Percentiles rank a stretch among this genome's conserved stretches.
Evolutionary conservation across 35 echinoderm and acorn worm genomes (phyloP).

Genomic region (Lytechinus pictus): DNA sequence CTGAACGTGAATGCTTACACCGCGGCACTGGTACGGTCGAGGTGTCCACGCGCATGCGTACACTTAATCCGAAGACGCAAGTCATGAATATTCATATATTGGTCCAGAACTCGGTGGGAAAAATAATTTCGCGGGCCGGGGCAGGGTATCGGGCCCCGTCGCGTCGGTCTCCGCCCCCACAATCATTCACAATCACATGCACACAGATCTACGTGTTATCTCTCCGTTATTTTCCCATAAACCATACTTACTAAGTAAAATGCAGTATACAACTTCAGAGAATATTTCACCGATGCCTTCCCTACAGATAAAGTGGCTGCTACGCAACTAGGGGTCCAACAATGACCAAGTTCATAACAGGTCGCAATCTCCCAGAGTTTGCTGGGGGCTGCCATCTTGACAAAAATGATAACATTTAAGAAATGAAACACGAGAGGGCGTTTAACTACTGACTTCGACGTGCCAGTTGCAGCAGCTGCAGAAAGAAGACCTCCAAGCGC

Average conservation of each 20-base stretch:
- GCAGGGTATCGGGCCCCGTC: background rate
- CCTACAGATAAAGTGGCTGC: background rate
- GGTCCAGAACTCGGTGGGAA: no score
- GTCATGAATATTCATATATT: no score
- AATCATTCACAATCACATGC: no score
- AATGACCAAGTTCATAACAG: slow-evolving; percentile 24
- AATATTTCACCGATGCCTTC: background rate
- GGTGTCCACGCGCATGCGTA: no score
- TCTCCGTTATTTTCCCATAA: background rate
- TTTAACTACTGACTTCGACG: background rate
- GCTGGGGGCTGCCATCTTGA: slow-evolving; percentile 28
- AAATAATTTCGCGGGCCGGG: no score
- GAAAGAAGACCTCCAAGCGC: no score
- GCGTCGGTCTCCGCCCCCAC: background rate
- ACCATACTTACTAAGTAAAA: slow-evolving; percentile 22
- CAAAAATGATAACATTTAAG: background rate
- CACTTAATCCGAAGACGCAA: no score
- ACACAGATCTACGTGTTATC: background rate
- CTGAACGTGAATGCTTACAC: no score
- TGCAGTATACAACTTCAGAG: slow-evolving; percentile 15
- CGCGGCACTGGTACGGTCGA: no score
- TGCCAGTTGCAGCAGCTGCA: no score
- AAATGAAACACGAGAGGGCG: background rate
- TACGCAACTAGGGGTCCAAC: background rate
- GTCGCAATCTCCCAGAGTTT: background rate